Percentiles rank a stretch among this genome's conserved stretches.
Conservation (phyloP, 2,888 invertebrate species). For the Epinotia bilunana region DNA sequence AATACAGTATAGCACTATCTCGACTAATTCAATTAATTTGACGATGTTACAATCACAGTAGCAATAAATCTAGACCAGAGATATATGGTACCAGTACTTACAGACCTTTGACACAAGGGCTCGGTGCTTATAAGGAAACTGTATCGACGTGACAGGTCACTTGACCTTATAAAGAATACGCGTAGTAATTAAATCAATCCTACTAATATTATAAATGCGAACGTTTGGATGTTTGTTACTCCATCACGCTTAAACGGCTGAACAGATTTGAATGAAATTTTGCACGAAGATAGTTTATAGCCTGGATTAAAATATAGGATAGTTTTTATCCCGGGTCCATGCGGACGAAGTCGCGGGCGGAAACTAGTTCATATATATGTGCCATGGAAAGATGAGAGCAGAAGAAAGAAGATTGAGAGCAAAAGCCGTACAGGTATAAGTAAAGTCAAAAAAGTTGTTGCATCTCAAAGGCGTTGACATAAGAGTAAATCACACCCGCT, state of each 20-base stretch:
- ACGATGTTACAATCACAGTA: background rate
- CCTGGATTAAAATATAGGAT: no score
- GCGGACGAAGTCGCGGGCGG: no score
- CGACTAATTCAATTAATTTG: conserved; percentile 12
- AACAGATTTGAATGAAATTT: no score
- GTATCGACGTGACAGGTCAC: conserved; percentile 41
- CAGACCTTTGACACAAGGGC: conserved; percentile 43
- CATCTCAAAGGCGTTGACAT: no score
- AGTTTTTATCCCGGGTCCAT: no score
- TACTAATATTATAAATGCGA: no score
- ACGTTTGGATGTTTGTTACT: no score
- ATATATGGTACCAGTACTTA: conserved; percentile 25
- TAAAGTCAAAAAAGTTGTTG: background rate
- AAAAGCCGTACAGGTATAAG: background rate
- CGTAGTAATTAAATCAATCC: conserved; percentile 18
- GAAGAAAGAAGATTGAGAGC: background rate
- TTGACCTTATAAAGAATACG: conserved; percentile 20
- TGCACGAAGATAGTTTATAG: no score
- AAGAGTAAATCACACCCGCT: no score
- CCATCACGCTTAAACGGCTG: no score
- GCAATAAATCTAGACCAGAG: conserved; percentile 41
- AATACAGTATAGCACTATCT: no score
- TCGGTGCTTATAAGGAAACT: conserved; percentile 37
- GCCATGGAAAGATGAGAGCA: background rate
- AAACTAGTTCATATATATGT: conserved; percentile 2